Base-by-base conservation (phyloP, 2,113 vertebrate genomes). In the Brienomyrus brachyistius region DNA sequence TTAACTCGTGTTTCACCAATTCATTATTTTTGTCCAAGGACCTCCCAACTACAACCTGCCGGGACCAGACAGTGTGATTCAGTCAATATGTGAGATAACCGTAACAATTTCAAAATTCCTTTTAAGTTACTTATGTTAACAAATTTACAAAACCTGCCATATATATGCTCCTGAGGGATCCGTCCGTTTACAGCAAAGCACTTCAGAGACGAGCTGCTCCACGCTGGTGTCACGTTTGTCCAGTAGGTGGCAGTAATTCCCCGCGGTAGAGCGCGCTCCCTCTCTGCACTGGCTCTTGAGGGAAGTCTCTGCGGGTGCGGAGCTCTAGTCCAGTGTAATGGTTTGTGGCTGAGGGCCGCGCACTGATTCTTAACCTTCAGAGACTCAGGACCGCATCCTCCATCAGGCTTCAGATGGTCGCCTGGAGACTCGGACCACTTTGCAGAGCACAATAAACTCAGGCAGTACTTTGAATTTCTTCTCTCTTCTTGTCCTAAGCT, bases 181-280 rank as follows among this genome's bases (percentile, higher is more conserved):
- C 50, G 43, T 48, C 47, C 43, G 13, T 23, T 47, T 50, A 19
- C 80, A 51, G 21, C 47, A 89, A 90, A 66, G 90, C 90, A 90
- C 87, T 35, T 89, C 87, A 15, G 23, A 62, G 59, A 27, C 23
- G 59, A 62, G 11, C 85, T 7, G 19, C 27, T 87, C 1, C 3
- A 23, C 1, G 88, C 82, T 62, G 11, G 47, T 88, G 54, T 56
- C 23, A 70, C 86, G 23, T 86, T 82, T 88, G 54, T 89, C 90
- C 91, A 92, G 91, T 82, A 92, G 91, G 90, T 91, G 91, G 90
- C 86, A 70, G 84, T 90, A 91, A 23, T 15, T 66, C 40, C 23
- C 59, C 10, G 10, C 62, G 6, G 40, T 35, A 17, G 70, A 5
- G 8, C 70, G 13, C 70, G 17, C 31, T 77, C 31, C 15, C 13